Evolutionary conservation across 53 echinoderm and acorn worm genomes (phyloP).

Genomic region (Antedon mediterranea): DNA sequence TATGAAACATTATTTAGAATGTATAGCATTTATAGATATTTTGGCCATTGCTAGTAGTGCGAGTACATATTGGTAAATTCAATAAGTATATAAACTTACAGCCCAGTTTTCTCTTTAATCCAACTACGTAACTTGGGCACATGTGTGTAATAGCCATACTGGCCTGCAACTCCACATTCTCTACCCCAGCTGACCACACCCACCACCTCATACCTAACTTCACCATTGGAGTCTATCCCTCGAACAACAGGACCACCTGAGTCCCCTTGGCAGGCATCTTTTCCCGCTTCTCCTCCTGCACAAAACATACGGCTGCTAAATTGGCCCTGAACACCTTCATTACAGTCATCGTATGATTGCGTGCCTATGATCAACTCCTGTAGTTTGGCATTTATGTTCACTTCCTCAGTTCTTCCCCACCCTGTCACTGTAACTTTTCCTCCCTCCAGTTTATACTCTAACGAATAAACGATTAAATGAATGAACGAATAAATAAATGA

Average conservation of each 20-base stretch:
- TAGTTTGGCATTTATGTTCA: neutral
- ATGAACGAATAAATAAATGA: no score
- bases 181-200: neutral
- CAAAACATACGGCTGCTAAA: constrained; percentile 4
- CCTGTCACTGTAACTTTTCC: constrained; percentile 11
- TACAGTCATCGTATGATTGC: no score
- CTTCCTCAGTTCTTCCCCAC: constrained; percentile 12
- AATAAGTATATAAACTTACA: no score
- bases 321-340: neutral
- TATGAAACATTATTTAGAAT: no score
- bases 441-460: neutral
- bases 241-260: constrained; percentile 38
- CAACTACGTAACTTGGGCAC: constrained; percentile 7
- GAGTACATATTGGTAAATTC: no score
- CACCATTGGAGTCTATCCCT: neutral
- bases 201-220: neutral
- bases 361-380: constrained; percentile 13
- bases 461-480: no score
- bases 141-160: constrained; percentile 27
- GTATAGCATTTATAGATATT: no score
- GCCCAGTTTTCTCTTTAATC: constrained; percentile 8
- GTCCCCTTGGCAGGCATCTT: constrained; percentile 27
- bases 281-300: constrained; percentile 21
- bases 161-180: neutral
- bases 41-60: no score